These are phyloP conservation scores for Anneissia japonica DNA, from an alignment of 35 echinoderm and acorn worm species.

Conservation along the genomic window DNA sequence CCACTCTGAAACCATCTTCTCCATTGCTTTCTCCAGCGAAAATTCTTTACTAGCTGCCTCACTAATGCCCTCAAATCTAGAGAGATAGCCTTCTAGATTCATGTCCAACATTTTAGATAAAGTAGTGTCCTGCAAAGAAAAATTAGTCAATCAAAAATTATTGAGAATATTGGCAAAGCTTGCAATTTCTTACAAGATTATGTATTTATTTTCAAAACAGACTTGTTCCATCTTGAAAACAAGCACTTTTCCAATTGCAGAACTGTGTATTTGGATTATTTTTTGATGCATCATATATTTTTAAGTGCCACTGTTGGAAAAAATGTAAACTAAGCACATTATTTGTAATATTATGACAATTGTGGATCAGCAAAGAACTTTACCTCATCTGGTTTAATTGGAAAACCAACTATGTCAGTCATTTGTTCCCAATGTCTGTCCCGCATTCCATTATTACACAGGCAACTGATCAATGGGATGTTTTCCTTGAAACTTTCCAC, in stretches of 20 bases:
- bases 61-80: conserved; percentile 93
- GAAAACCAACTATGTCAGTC: conserved; percentile 78
- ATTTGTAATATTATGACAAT: background rate
- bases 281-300: too few relatives aligned
- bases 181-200: too few relatives aligned
- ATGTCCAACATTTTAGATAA: conserved; percentile 95
- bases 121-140: conserved; percentile 69
- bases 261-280: too few relatives aligned
- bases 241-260: too few relatives aligned
- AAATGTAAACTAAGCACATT: too few relatives aligned
- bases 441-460: conserved; percentile 85
- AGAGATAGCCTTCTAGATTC: conserved; percentile 85
- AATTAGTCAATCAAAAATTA: too few relatives aligned
- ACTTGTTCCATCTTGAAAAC: too few relatives aligned
- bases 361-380: background rate
- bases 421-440: conserved; percentile 92
- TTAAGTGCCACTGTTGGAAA: too few relatives aligned
- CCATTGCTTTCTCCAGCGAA: conserved; percentile 97
- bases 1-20: conserved; percentile 96
- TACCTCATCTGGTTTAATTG: conserved; percentile 94
- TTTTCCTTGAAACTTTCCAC: conserved; percentile 88
- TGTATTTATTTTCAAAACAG: too few relatives aligned
- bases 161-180: too few relatives aligned
- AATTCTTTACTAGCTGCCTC: conserved; percentile 96
- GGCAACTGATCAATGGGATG: conserved; percentile 53